Base-by-base conservation (phyloP, 2,797 vertebrate genomes). In the Fringilla coelebs region DNA sequence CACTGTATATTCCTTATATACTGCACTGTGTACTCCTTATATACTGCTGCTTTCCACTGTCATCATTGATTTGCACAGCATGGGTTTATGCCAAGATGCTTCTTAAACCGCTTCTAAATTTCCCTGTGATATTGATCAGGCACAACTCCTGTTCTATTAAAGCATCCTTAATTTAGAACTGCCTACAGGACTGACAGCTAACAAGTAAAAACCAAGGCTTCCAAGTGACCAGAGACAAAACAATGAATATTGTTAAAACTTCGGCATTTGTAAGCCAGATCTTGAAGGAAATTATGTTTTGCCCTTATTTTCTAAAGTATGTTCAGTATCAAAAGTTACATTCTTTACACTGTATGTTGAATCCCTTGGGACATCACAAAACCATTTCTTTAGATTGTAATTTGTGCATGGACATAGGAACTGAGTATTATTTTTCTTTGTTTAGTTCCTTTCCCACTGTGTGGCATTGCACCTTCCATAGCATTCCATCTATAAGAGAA, bases 391-490 rank as follows among this genome's bases (percentile, higher is more conserved):
- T 49, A 71, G 71, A 58, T 14, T 77, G 25, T 76, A 93, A 46
- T 94, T 96, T 31, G 54, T 96, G 45, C 92, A 96, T 38, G 94
- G 97, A 85, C 92, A 96, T 29, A 73, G 88, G 6, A 96, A 52
- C 19, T 92, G 92, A 70, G 63, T 67, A 79, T 40, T 65, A 24
- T 80, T 95, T 85, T 93, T 83, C 63, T 95, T 96, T 68, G 61
- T 88, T 72, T 92, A 65, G 74, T 97, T 97, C 38, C 45, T 88
- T 63, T 94, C 62, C 91, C 95, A 97, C 28, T 97, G 86, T 48
- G 94, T 97, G 32, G 68, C 78, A 89, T 90, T 97, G 54, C 96
- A 63, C 81, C 90, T 95, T 80, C 96, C 96, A 96, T 85, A 97
- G 80, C 85, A 97, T 60, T 96, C 48, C 41, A 96, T 83, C 94